These are phyloP conservation scores for Orthosia cruda DNA, from an alignment of 2,888 invertebrate genomes.

Conservation along the genomic window DNA sequence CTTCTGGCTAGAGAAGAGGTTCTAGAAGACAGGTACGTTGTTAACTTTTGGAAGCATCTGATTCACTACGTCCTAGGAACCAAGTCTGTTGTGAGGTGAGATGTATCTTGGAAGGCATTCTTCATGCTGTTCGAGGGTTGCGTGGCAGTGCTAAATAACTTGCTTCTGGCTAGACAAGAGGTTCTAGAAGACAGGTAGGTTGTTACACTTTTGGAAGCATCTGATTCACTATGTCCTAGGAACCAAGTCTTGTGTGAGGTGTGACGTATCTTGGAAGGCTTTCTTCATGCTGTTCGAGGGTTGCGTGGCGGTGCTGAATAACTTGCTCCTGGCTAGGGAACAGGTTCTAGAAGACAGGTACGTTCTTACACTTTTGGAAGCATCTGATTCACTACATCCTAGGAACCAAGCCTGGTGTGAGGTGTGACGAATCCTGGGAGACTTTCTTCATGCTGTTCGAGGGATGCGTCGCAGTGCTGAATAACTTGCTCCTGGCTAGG, in stretches of 20 bases:
- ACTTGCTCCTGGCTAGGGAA: conserved; percentile 83
- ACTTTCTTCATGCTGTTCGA: conserved; percentile 82
- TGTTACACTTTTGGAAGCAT: conserved; percentile 65
- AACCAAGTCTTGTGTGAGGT: conserved; percentile 69
- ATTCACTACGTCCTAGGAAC: conserved; percentile 78
- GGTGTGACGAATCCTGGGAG: conserved; percentile 79
- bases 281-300: conserved; percentile 83
- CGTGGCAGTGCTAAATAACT: conserved; percentile 80
- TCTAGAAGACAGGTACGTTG: conserved; percentile 85
- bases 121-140: conserved; percentile 81
- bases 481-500: conserved; percentile 83
- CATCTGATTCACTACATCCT: conserved; percentile 80
- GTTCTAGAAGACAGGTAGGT: conserved; percentile 86
- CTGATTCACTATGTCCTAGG: conserved; percentile 79
- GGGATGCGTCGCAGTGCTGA: conserved; percentile 80
- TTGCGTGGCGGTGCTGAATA: conserved; percentile 80
- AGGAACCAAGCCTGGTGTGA: conserved; percentile 70
- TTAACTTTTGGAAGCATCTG: conserved; percentile 69
- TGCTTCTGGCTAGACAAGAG: conserved; percentile 85
- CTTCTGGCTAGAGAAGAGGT: conserved; percentile 86
- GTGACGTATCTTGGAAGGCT: conserved; percentile 79
- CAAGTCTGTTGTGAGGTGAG: conserved; percentile 72
- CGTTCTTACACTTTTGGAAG: conserved; percentile 35
- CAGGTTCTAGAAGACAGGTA: conserved; percentile 89
- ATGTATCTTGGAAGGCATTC: conserved; percentile 80